phyloP scores from a whole-genome alignment of 2,888 invertebrate genomes.

The Pristionchus arcanus region DNA sequence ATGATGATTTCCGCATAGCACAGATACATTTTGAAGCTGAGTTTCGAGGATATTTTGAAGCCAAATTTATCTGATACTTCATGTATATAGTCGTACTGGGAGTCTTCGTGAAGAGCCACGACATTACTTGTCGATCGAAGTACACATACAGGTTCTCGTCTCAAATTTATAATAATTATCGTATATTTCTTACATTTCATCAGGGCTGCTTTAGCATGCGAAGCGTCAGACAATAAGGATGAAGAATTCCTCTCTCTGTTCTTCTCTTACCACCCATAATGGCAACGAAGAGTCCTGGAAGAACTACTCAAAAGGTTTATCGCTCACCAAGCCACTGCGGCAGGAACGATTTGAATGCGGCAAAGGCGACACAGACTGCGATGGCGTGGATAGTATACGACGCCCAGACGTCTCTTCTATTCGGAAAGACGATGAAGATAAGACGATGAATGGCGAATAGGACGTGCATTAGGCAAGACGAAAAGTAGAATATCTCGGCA shows the following conservation, averaged over 20 bases:
- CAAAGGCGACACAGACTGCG: background rate
- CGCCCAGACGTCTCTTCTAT: background rate
- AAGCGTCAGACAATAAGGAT: too few species aligned
- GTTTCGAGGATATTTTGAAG: background rate
- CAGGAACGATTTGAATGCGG: background rate
- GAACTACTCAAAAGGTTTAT: background rate
- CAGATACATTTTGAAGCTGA: background rate
- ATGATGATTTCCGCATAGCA: background rate
- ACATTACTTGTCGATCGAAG: background rate
- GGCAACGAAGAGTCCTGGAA: too few species aligned
- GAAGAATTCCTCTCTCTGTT: too few species aligned
- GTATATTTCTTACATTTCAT: background rate
- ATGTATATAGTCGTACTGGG: background rate
- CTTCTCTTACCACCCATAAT: too few species aligned
- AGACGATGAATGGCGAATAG: conserved; percentile 33
- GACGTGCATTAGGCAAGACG: conserved; percentile 1
- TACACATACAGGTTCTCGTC: background rate
- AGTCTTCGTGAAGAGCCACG: conserved; percentile 2
- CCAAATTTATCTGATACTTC: background rate
- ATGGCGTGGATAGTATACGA: background rate
- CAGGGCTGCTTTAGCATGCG: too few species aligned
- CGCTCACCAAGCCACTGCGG: background rate
- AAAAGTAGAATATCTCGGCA: conserved; percentile 4
- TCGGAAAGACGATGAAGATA: conserved; percentile 4
- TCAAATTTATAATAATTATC: background rate